A percentile compares a stretch with the other conserved stretches of the same genome.
Conservation (phyloP, 35 echinoderm and acorn worm species). For the Holothuria glaberrima region DNA sequence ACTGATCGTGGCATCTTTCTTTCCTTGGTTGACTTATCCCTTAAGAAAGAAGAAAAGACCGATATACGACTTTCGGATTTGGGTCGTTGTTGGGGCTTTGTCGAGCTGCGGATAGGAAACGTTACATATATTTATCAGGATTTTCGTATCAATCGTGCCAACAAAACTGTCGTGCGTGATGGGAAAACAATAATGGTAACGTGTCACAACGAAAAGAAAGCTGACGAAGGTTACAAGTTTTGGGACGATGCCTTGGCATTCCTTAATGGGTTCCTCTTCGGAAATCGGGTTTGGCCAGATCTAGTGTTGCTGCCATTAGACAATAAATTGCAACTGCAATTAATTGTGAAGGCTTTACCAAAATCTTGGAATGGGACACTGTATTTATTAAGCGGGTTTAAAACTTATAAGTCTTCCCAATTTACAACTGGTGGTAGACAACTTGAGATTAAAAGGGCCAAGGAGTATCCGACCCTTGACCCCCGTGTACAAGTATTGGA, state of each 20-base stretch:
- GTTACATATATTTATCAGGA: slow-evolving; percentile 34
- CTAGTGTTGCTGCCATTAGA: neutral
- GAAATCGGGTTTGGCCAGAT: neutral
- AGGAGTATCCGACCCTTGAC: neutral
- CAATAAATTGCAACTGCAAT: neutral
- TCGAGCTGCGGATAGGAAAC: neutral
- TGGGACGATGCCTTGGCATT: slow-evolving; percentile 9
- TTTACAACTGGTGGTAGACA: neutral
- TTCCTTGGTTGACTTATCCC: slow-evolving; percentile 4
- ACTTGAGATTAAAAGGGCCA: neutral
- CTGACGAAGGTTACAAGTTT: neutral
- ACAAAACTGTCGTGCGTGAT: neutral
- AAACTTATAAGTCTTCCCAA: neutral
- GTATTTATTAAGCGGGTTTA: slow-evolving; percentile 2
- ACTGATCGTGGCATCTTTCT: slow-evolving; percentile 31
- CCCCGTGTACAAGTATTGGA: neutral
- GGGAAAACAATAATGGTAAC: neutral
- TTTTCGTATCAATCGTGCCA: neutral
- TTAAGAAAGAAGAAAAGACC: slow-evolving; percentile 4
- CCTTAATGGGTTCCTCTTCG: slow-evolving; percentile 2
- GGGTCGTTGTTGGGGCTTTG: slow-evolving; percentile 8
- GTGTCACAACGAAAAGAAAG: slow-evolving; percentile 41
- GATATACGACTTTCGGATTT: neutral
- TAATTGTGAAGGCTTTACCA: neutral
- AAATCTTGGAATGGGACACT: slow-evolving; percentile 2